phyloP scores from a whole-genome alignment of 1,140 invertebrate genomes.

The Cepaea nemoralis region DNA sequence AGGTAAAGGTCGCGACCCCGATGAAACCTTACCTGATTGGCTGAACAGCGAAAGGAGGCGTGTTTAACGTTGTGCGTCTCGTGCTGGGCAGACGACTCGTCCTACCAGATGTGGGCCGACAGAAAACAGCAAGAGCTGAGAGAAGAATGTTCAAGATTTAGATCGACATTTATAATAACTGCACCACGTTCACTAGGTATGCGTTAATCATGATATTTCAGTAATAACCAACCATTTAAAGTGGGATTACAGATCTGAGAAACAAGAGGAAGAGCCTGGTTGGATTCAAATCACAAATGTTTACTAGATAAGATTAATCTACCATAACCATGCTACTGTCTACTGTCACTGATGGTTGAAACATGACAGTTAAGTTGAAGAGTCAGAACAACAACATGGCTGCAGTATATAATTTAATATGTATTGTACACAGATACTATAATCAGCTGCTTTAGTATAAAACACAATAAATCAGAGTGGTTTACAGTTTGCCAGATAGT shows the following conservation, averaged over 20 bases:
- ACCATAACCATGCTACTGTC: too few species aligned
- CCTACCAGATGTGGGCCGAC: background rate
- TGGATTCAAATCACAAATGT: too few species aligned
- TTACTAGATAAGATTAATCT: too few species aligned
- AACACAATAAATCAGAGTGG: too few species aligned
- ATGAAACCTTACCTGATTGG: background rate
- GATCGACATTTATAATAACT: background rate
- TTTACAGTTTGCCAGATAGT: too few species aligned
- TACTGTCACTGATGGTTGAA: too few species aligned
- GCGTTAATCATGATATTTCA: background rate
- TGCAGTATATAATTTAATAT: background rate
- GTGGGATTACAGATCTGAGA: background rate
- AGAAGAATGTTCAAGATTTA: too few species aligned
- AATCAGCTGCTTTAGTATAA: too few species aligned
- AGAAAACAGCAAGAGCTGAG: background rate
- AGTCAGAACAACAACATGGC: background rate
- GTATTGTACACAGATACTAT: too few species aligned
- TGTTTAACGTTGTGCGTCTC: background rate
- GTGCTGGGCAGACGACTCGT: background rate
- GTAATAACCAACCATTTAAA: background rate
- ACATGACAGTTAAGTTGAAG: too few species aligned
- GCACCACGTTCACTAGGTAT: background rate
- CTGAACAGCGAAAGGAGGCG: conserved; percentile 1
- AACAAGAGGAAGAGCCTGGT: background rate
- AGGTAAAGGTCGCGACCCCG: background rate